Evolutionary conservation across 2,888 invertebrate species (phyloP), one percentile per base, ranked within the genome.

Genomic region (Pseudococcus viburni): DNA sequence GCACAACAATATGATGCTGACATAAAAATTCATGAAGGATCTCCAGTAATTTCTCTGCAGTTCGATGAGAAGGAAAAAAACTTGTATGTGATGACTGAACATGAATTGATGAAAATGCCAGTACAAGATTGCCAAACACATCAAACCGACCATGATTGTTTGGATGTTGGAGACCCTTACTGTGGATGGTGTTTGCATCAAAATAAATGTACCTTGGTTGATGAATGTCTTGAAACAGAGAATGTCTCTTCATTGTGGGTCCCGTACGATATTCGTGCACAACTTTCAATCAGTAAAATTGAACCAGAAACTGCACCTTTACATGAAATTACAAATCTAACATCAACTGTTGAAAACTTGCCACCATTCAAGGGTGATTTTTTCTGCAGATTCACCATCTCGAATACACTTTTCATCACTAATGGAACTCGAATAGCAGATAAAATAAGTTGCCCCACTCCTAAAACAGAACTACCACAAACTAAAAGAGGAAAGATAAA

Each of bases 151-250:
- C 94, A 96, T 92, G 96, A 96, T 91, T 98, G 98, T 92, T 94
- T 98, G 90, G 96, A 96, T 91, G 97, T 97, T 90, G 96, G 96
- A 92, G 98, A 98, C 93, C 98, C 98, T 0, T 98, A 98, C 92
- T 99, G 98, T 92, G 98, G 98, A 89, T 98, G 98, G 98, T 98
- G 98, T 93, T 97, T 97, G 55, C 93, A 98, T 90, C 97, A 98
- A 92, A 98, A 98, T 93, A 98, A 97, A 42, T 99, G 99, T 92
- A 98, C 97, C 91, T 93, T 98, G 89, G 94, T 97, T 90, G 96
- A 96, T 88, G 97, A 96, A 91, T 99, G 99, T 92, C 96, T 96
- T 91, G 97, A 97, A 91, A 96, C 97, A 90, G 96, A 96, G 80
- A 96, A 96, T 91, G 97, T 98, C 93, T 96, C 97, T 1, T 93